A percentile compares a stretch with the other conserved stretches of the same genome.
phyloP scores from a whole-genome alignment of 2,888 invertebrate species.

The Pteria penguin region DNA sequence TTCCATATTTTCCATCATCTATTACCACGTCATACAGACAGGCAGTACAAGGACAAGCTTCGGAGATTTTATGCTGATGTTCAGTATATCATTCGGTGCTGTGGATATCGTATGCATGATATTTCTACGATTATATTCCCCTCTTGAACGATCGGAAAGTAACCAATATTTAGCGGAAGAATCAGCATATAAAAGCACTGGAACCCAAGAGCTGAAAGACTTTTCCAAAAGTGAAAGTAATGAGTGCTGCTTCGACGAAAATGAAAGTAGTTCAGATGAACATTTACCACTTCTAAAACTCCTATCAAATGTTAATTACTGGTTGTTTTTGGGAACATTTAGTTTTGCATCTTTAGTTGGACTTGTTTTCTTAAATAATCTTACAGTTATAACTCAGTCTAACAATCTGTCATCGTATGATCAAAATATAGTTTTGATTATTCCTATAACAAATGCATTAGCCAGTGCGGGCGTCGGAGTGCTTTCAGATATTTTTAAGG shows the following conservation, averaged over 20 bases:
- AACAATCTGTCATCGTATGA: slow-evolving; percentile 39
- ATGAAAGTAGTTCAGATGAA: background rate
- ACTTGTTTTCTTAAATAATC: slow-evolving; percentile 52
- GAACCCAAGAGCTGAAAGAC: background rate
- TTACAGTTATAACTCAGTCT: slow-evolving; percentile 49
- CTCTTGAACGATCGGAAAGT: background rate
- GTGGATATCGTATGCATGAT: slow-evolving; percentile 53
- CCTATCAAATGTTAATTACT: slow-evolving; percentile 46
- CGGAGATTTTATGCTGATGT: slow-evolving; percentile 56
- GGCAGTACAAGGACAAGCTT: slow-evolving; percentile 46
- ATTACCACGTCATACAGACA: slow-evolving; percentile 41
- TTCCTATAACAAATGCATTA: slow-evolving; percentile 54
- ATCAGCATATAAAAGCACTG: background rate
- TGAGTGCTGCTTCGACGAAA: background rate
- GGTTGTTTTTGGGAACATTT: slow-evolving; percentile 51
- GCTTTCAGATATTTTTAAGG: slow-evolving; percentile 51
- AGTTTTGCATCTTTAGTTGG: slow-evolving; percentile 55
- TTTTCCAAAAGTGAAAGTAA: background rate
- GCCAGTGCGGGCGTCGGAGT: slow-evolving; percentile 49
- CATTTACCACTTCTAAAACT: slow-evolving; percentile 45
- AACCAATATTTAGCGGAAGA: background rate
- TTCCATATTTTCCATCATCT: slow-evolving; percentile 55
- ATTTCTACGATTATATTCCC: slow-evolving; percentile 43
- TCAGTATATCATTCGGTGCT: slow-evolving; percentile 52
- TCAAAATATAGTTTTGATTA: slow-evolving; percentile 45